A percentile compares a stretch with the other conserved stretches of the same genome.
Conservation (phyloP, 1,140 invertebrate genomes). For the Drosophila pandora region DNA sequence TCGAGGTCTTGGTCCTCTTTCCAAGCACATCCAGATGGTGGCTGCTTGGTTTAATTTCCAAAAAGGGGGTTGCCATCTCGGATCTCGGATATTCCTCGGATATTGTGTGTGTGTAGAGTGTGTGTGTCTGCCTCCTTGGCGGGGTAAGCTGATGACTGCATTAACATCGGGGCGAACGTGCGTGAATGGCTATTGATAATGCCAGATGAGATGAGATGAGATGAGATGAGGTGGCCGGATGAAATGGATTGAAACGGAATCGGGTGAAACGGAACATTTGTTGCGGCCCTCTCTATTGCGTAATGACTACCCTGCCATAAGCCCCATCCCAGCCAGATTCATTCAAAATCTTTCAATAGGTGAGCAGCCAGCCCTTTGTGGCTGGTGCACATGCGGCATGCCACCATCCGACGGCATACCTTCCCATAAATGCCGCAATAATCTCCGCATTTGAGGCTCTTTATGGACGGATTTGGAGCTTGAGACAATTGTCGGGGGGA, state of each 20-base stretch:
- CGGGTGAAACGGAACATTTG: background rate
- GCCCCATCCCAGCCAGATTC: background rate
- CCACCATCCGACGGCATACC: too few relatives aligned
- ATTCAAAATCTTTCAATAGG: background rate
- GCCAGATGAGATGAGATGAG: conserved; percentile 32
- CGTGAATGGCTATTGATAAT: conserved; percentile 49
- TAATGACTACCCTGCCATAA: background rate
- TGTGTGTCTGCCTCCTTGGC: background rate
- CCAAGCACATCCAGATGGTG: conserved; percentile 26
- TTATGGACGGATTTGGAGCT: too few relatives aligned
- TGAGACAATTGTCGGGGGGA: too few relatives aligned
- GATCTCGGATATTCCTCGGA: background rate
- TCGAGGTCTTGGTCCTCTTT: conserved; percentile 27
- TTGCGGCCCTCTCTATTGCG: background rate
- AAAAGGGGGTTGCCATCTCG: conserved; percentile 11
- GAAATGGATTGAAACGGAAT: background rate
- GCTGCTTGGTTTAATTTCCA: conserved; percentile 8
- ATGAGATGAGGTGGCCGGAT: background rate
- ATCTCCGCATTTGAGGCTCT: background rate
- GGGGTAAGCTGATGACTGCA: conserved; percentile 41
- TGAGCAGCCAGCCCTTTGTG: background rate
- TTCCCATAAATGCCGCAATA: background rate
- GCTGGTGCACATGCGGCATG: too few relatives aligned
- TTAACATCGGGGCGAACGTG: conserved; percentile 45
- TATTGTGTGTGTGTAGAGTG: background rate